A percentile compares a stretch with the other conserved stretches of the same genome.
Evolutionary conservation across 2,113 vertebrate species (phyloP).

Genomic region (Thermophis baileyi): DNA sequence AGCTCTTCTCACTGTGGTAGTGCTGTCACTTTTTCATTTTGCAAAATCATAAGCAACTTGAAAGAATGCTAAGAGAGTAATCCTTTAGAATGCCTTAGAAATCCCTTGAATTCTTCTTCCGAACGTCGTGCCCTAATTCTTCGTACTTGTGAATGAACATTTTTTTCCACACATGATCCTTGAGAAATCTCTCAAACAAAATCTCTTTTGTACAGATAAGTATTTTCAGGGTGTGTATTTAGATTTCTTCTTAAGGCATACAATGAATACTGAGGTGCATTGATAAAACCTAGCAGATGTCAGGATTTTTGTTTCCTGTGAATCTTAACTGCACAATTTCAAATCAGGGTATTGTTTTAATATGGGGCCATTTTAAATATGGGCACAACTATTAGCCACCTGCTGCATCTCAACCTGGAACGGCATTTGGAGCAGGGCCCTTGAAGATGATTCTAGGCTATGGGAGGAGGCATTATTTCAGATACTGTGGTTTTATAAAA

Average conservation of each 20-base stretch:
- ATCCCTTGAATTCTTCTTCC: conserved; percentile 53
- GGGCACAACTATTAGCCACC: not conserved
- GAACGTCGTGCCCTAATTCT: conserved; percentile 50
- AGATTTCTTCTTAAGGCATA: not conserved
- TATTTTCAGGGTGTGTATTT: conserved; percentile 58
- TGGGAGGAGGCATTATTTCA: not conserved
- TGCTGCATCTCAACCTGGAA: not conserved
- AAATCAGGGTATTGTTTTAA: not conserved
- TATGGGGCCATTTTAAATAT: not conserved
- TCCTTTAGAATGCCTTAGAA: conserved; percentile 46
- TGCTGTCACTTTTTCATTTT: conserved; percentile 62
- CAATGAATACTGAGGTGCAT: not conserved
- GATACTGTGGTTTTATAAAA: not conserved
- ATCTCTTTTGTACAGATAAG: not conserved
- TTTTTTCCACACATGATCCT: not conserved
- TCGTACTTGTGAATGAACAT: conserved; percentile 28
- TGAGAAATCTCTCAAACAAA: not conserved
- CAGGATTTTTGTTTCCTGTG: not conserved
- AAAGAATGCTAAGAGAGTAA: conserved; percentile 54
- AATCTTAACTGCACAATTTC: not conserved
- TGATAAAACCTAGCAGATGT: not conserved
- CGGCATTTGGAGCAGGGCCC: not conserved
- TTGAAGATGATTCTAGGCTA: not conserved
- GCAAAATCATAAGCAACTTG: conserved; percentile 64
- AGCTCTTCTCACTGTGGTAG: conserved; percentile 53